A percentile compares a stretch with the other conserved stretches of the same genome.
phyloP scores from a whole-genome alignment of 2,113 vertebrate species.

The Cyrtonyx montezumae region DNA sequence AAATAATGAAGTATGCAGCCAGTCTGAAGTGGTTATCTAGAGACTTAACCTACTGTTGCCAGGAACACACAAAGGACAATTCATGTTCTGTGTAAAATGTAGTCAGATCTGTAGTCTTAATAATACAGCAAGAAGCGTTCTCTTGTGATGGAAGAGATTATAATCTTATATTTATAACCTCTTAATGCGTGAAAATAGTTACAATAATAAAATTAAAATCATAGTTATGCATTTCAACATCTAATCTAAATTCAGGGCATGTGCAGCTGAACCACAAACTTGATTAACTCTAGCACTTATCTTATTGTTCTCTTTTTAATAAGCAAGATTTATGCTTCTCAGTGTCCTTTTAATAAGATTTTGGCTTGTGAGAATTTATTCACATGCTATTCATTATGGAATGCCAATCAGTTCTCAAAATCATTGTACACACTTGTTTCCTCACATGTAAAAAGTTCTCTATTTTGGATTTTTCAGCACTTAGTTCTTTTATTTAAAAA shows the following conservation, averaged over 20 bases:
- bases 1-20: constrained; percentile 31
- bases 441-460: neutral
- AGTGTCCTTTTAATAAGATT: neutral
- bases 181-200: neutral
- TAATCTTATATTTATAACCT: neutral
- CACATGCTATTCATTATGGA: neutral
- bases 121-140: neutral
- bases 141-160: neutral
- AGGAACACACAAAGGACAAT: neutral
- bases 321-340: neutral
- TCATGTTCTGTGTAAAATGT: neutral
- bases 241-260: neutral
- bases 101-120: neutral
- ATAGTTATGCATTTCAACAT: neutral
- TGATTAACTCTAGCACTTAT: neutral
- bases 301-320: neutral
- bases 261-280: neutral
- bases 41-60: neutral
- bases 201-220: neutral
- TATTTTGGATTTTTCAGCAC: constrained; percentile 9
- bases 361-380: neutral
- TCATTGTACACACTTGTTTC: neutral
- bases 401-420: neutral
- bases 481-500: neutral
- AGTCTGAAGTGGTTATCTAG: constrained; percentile 10